Percentiles rank a stretch among this genome's conserved stretches.
These are phyloP conservation scores for Cabera pusaria DNA, from an alignment of 2,888 invertebrate genomes.

Conservation along the genomic window DNA sequence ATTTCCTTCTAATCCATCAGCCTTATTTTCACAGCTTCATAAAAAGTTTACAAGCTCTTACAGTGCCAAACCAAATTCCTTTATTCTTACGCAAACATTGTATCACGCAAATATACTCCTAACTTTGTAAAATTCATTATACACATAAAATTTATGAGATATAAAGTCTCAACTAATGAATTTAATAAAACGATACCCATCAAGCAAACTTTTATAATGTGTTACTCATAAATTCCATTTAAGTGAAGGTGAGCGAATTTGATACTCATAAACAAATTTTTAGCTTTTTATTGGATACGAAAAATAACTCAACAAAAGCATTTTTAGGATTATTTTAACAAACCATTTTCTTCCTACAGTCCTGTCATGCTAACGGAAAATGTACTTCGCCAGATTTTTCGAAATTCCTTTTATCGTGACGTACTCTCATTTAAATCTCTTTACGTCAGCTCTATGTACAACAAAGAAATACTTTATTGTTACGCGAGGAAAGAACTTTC, in stretches of 20 bases:
- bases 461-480: constrained; percentile 47
- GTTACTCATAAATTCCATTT: constrained; percentile 2
- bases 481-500: constrained; percentile 31
- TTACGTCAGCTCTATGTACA: constrained; percentile 23
- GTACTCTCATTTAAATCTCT: constrained; percentile 28
- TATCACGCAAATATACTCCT: constrained; percentile 13
- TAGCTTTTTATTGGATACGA: background rate
- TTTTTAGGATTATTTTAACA: constrained; percentile 11
- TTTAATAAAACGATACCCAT: constrained; percentile 8
- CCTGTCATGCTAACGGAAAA: constrained; percentile 7
- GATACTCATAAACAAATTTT: background rate
- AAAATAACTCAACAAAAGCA: constrained; percentile 8
- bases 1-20: constrained; percentile 17
- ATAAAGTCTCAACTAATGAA: constrained; percentile 8
- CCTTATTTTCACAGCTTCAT: constrained; percentile 12
- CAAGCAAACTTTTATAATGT: background rate
- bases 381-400: background rate
- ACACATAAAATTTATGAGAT: constrained; percentile 5
- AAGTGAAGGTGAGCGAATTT: no score
- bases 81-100: constrained; percentile 13
- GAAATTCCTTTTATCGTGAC: constrained; percentile 1
- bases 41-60: constrained; percentile 17
- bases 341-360: constrained; percentile 4
- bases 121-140: constrained; percentile 19
- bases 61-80: constrained; percentile 7